Conservation (phyloP, 2,113 vertebrate species). For the Isichthys henryi region DNA sequence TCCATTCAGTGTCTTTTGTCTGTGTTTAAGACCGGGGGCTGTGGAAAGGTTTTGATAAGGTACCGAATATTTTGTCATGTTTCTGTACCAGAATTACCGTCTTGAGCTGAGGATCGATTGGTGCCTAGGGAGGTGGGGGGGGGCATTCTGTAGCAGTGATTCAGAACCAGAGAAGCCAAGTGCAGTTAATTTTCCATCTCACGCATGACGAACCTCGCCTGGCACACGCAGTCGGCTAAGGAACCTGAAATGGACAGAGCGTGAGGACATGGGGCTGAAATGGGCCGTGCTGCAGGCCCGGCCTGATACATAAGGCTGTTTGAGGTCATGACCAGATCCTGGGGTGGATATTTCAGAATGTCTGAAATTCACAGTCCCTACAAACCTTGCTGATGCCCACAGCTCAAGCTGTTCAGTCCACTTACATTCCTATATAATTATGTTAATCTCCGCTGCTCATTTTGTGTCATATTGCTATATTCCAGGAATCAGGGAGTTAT, state of each 20-base stretch:
- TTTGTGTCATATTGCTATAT: not conserved
- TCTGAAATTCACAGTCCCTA: no score
- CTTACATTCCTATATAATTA: not conserved
- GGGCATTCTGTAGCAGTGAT: not conserved
- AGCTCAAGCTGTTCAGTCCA: not conserved
- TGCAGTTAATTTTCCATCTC: not conserved
- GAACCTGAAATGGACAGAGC: not conserved
- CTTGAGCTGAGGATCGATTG: not conserved
- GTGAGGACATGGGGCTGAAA: not conserved
- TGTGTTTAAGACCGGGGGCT: not conserved
- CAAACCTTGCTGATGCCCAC: not conserved
- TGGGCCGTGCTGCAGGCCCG: not conserved
- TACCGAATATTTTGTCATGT: not conserved
- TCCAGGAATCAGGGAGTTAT: no score
- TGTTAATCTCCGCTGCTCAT: not conserved
- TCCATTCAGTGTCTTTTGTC: not conserved
- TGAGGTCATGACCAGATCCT: not conserved
- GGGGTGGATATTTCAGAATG: not conserved
- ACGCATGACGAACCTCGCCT: not conserved
- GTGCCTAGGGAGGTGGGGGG: not conserved
- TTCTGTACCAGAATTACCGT: not conserved
- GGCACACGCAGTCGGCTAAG: not conserved
- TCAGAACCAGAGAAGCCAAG: not conserved
- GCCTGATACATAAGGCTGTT: not conserved
- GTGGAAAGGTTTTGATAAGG: not conserved